Evolutionary conservation across 2,888 invertebrate genomes (phyloP), one percentile per base, ranked within the genome.

Genomic region (Aleiodes alternator): DNA sequence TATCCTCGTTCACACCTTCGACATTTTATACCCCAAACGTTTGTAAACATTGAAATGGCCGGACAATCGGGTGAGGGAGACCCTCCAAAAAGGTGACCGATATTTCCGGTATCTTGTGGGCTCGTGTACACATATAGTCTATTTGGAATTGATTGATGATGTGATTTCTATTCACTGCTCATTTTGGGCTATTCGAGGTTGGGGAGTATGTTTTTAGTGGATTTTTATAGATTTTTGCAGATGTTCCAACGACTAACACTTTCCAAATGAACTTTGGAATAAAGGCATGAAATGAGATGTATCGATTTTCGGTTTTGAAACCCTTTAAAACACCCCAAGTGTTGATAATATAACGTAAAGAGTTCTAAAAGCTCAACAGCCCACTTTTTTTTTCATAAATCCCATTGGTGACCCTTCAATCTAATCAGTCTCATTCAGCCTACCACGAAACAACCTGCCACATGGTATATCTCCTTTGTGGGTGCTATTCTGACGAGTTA

Each of bases 371-470:
- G 31, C 59, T 34, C 34, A 61, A 64, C 64, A 48, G 14, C 48
- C 48, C 48, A 9, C 16, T 9, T n/a, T 68, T 75, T 75, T 76
- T 56, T 69, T 72, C 72, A 61, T 31, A 31, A 69, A 43, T 70
- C 70, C 69, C 50, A 66, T 70, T 69, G 76, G 73, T 75, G 77
- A 81, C 85, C 84, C 86, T 86, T 85, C 84, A 81, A 85, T 85
- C 85, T 86, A 86, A 86, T 86, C 86, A 86, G 86, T 82, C 82
- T 85, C 84, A 86, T 86, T 86, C 87, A 86, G 80, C 80, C 76
- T 76, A 83, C 85, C 85, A 82, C 85, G 84, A 85, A 86, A 86
- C 85, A 86, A 86, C 86, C 86, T 86, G 86, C 86, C 86, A 86
- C 85, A 86, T 86, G 86, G 85, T 81, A 71, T 73, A 70, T 73